Conservation (phyloP, 2,797 vertebrate species). For the Muscicapa striata region DNA sequence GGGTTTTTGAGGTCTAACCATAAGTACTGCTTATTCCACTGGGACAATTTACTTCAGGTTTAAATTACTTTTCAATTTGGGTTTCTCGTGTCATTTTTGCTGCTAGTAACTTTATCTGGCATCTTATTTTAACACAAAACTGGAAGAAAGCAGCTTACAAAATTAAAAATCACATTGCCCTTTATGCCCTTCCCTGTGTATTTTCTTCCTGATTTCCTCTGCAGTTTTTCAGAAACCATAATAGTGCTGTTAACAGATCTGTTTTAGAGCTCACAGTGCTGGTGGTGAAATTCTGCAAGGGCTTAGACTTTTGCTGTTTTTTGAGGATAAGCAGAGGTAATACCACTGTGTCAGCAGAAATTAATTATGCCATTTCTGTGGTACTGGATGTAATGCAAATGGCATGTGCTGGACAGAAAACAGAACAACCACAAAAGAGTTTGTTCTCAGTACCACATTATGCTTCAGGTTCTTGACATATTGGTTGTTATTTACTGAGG, state of each 20-base stretch:
- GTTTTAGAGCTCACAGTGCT: background rate
- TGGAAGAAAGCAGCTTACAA: constrained; percentile 11
- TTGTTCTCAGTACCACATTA: background rate
- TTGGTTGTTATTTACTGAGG: background rate
- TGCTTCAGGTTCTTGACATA: background rate
- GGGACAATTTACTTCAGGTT: constrained; percentile 26
- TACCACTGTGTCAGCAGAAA: background rate
- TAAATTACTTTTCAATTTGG: constrained; percentile 45
- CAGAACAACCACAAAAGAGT: background rate
- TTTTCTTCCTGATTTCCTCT: constrained; percentile 23
- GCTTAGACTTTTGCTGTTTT: background rate
- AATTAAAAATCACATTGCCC: constrained; percentile 20
- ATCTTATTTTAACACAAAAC: constrained; percentile 31
- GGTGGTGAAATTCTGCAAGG: background rate
- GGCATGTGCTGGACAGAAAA: background rate
- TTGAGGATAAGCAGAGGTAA: background rate
- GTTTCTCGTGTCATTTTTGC: constrained; percentile 37
- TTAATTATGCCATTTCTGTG: background rate
- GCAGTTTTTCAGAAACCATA: background rate
- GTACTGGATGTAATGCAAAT: background rate
- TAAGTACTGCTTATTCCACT: constrained; percentile 13
- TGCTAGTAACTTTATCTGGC: constrained; percentile 34
- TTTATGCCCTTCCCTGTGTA: background rate
- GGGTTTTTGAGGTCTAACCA: background rate
- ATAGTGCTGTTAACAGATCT: background rate